Base-by-base conservation (phyloP, 2,888 invertebrate genomes). In the Drosophila colorata region DNA sequence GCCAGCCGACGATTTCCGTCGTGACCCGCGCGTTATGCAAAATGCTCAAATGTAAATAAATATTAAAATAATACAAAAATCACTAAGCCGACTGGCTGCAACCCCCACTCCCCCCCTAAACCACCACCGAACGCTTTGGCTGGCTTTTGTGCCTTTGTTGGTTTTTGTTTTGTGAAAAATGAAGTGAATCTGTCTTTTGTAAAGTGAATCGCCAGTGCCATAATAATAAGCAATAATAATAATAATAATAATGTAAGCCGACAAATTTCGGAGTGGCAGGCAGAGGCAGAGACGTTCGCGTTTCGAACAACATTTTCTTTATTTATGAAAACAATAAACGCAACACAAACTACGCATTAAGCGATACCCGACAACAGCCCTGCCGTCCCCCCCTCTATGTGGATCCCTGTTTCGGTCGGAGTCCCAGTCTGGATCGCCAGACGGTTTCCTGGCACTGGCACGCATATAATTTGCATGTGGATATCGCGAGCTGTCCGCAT, bases 21-120 rank as follows among this genome's bases (percentile, higher is more conserved):
- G 89, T 90, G 90, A 90, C 90, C 90, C 82, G 85, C 87, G 90
- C 89, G 90, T 90, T 90, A 90, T 90, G 90, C 90, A 90, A 90
- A 90, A 88, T 85, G 68, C 82, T 77, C 82, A 84, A 85, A 85
- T 84, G 85, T 87, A 86, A 87, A 86, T 86, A 86, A 87, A 85
- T 85, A 86, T 87, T 86, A 86, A 84, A 89, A 85, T 80, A 87
- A 83, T 85, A 86, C 80, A 82, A 84, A 84, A 86, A 80, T 80
- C 86, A 85, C 79, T 72, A 80, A 81, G 63, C 65, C 60, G 61
- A 23, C 67, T 56, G 69, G 47, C 49, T n/a, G 43, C 23, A 40
- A 53, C 56, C 37, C 4, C 20, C 13, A 20, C 25, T 35, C 9
- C 18, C 31, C 57, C 33, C 5, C 20, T 11, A 3, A 38, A 1